A percentile compares a stretch with the other conserved stretches of the same genome.
phyloP scores from a whole-genome alignment of 1,140 invertebrate species.

The Drosophila tsacasi region DNA sequence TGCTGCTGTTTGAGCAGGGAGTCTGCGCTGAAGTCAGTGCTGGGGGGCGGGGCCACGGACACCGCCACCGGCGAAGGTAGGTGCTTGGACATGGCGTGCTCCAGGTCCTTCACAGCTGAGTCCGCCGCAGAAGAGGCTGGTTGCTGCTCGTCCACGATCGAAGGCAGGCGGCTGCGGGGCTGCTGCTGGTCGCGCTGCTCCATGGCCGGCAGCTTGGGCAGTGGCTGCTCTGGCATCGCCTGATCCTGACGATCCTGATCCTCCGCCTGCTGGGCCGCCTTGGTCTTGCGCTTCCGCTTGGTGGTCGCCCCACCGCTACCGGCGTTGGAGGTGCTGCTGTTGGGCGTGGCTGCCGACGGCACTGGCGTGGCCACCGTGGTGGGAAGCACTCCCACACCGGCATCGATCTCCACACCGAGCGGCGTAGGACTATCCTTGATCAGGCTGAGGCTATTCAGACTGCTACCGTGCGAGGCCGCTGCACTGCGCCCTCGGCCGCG shows the following conservation, averaged over 20 bases:
- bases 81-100: constrained; percentile 98
- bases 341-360: constrained; percentile 56
- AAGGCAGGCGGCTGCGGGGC: constrained; percentile 73
- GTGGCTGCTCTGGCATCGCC: constrained; percentile 67
- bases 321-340: constrained; percentile 7
- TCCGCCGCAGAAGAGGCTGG: constrained; percentile 45
- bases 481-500: constrained; percentile 61
- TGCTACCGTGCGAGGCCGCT: constrained; percentile 53
- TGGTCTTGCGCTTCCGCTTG: constrained; percentile 78
- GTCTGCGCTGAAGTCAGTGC: constrained; percentile 94
- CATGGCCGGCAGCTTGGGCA: constrained; percentile 70
- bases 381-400: constrained; percentile 48
- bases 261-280: constrained; percentile 68
- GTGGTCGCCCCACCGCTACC: constrained; percentile 24
- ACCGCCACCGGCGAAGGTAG: constrained; percentile 88
- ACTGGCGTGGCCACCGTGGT: constrained; percentile 67
- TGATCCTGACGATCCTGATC: constrained; percentile 46
- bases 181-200: constrained; percentile 58
- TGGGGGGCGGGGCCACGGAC: constrained; percentile 81
- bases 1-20: constrained; percentile 93
- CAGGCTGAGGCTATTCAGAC: constrained; percentile 58
- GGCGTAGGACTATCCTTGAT: constrained; percentile 76
- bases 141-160: constrained; percentile 77
- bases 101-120: constrained; percentile 90
- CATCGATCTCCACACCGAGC: constrained; percentile 64